These are phyloP conservation scores for Lucifuga dentata DNA, from an alignment of 2,113 vertebrate genomes.

Conservation along the genomic window DNA sequence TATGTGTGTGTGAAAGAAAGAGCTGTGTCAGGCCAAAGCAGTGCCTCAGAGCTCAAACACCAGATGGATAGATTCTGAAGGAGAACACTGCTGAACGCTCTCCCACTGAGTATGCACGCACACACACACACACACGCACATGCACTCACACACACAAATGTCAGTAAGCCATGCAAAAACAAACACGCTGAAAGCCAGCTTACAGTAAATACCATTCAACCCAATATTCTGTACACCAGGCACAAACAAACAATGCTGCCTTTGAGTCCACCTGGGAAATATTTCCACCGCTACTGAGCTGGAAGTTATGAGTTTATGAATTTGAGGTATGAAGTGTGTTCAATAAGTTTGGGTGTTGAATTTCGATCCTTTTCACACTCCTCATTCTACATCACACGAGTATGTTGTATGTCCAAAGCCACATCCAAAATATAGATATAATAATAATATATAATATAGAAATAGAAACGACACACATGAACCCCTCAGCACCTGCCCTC, in stretches of 20 bases:
- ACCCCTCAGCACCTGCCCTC: too few relatives aligned
- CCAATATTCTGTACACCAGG: background rate
- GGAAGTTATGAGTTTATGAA: too few relatives aligned
- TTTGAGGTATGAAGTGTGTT: too few relatives aligned
- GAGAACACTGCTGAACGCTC: conserved; percentile 39
- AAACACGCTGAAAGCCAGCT: conserved; percentile 17
- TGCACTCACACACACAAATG: background rate
- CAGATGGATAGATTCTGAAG: conserved; percentile 64
- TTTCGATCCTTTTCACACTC: too few relatives aligned
- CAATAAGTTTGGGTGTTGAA: too few relatives aligned
- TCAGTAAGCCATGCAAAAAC: conserved; percentile 7
- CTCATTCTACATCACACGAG: too few relatives aligned
- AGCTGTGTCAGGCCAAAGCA: conserved; percentile 39
- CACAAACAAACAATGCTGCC: background rate
- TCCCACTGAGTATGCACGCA: conserved; percentile 38
- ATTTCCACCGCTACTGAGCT: too few relatives aligned
- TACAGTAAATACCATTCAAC: conserved; percentile 1
- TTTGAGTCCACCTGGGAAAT: too few relatives aligned
- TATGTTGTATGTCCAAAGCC: too few relatives aligned
- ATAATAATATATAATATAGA: too few relatives aligned
- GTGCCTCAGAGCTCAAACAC: conserved; percentile 51
- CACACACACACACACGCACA: background rate
- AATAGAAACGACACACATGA: too few relatives aligned
- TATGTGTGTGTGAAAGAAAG: conserved; percentile 29
- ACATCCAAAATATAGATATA: too few relatives aligned